These are phyloP conservation scores for Bellardia pandia DNA, from an alignment of 2,888 invertebrate genomes.

Conservation along the genomic window DNA sequence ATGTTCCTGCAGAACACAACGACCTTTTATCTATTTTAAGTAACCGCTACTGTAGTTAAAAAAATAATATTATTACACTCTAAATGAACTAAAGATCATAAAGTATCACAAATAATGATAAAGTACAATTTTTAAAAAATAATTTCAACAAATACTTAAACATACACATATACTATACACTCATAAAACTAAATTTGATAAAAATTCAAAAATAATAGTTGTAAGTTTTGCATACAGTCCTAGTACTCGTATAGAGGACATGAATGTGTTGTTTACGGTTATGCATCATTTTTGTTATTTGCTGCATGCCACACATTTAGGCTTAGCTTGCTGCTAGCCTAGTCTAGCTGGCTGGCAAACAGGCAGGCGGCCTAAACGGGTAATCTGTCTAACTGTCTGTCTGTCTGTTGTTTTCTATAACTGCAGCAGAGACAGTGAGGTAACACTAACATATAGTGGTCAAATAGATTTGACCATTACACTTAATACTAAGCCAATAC, in stretches of 20 bases:
- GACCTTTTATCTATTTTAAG: not conserved
- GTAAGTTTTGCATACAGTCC: conserved; percentile 29
- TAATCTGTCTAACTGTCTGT: conserved; percentile 68
- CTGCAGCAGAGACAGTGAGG: conserved; percentile 25
- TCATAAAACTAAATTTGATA: not conserved
- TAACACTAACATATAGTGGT: conserved; percentile 53
- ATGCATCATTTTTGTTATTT: conserved; percentile 64
- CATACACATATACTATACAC: not conserved
- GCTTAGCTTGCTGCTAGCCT: conserved; percentile 38
- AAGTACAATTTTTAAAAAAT: conserved; percentile 48
- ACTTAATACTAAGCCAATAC: conserved; percentile 63
- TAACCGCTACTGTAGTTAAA: conserved; percentile 29
- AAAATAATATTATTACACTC: conserved; percentile 38
- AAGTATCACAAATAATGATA: conserved; percentile 49
- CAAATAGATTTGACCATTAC: conserved; percentile 54
- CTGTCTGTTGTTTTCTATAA: conserved; percentile 68
- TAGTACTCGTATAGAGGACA: conserved; percentile 3
- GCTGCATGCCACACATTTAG: conserved; percentile 77
- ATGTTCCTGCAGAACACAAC: not conserved
- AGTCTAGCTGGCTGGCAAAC: conserved; percentile 53
- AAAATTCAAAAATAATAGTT: conserved; percentile 1
- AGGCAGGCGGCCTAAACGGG: conserved; percentile 73
- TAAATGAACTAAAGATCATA: conserved; percentile 36
- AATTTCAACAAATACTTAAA: conserved; percentile 36
- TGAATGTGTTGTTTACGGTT: conserved; percentile 34